These are phyloP conservation scores for Amphibalanus amphitrite DNA, from an alignment of 1,140 invertebrate species.

Conservation along the genomic window DNA sequence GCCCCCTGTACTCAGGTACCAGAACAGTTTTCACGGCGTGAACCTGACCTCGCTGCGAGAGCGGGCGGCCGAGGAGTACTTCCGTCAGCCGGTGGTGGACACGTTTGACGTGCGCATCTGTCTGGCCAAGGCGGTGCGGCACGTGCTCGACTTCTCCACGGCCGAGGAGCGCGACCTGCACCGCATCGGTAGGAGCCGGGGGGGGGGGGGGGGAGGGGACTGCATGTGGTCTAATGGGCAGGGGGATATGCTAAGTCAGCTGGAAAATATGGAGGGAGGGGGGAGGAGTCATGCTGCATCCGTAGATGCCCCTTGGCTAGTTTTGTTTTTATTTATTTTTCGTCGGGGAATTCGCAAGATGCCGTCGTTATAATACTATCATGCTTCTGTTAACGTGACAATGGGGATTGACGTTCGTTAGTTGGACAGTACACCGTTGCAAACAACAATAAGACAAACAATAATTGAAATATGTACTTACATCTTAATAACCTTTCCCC, in stretches of 20 bases:
- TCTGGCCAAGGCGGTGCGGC: slow-evolving; percentile 81
- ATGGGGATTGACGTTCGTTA: too few species aligned
- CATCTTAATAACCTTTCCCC: too few species aligned
- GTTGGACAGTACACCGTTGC: too few species aligned
- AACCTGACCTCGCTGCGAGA: slow-evolving; percentile 77
- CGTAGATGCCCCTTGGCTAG: too few species aligned
- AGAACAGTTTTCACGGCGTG: slow-evolving; percentile 95
- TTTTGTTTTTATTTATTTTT: too few species aligned
- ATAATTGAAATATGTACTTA: too few species aligned
- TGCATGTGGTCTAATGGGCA: neutral
- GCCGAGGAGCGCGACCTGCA: slow-evolving; percentile 89
- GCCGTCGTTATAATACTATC: too few species aligned
- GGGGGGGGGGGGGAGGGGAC: too few species aligned
- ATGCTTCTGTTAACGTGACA: too few species aligned
- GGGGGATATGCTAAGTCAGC: neutral
- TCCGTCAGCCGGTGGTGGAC: slow-evolving; percentile 96
- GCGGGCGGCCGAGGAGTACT: slow-evolving; percentile 92
- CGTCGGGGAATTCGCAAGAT: too few species aligned
- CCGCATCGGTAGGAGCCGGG: slow-evolving; percentile 11
- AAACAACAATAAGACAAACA: too few species aligned
- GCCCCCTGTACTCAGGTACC: slow-evolving; percentile 39
- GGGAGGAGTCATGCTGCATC: too few species aligned
- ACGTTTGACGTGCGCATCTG: slow-evolving; percentile 97
- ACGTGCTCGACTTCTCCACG: slow-evolving; percentile 84
- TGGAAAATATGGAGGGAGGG: neutral